Conservation (phyloP, 1,140 invertebrate species). For the Adoxophyes honmai region DNA sequence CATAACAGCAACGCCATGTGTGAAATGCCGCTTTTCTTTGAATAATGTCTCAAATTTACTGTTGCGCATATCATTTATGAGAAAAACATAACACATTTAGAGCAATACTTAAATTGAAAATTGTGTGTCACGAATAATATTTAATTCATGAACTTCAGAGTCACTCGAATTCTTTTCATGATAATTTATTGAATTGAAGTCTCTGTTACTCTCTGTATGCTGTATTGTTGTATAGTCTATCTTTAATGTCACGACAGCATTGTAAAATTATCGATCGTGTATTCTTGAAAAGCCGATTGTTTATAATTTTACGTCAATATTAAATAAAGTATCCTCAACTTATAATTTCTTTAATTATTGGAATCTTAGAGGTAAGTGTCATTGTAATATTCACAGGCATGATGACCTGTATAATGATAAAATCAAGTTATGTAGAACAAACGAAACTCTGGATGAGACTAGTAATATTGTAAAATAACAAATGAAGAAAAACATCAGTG, state of each 20-base stretch:
- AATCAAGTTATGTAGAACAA: constrained; percentile 7
- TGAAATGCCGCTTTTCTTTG: too few relatives aligned
- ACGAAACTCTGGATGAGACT: neutral
- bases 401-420: neutral
- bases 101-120: too few relatives aligned
- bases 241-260: constrained; percentile 15
- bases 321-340: constrained; percentile 6
- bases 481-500: neutral
- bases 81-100: too few relatives aligned
- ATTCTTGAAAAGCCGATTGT: constrained; percentile 12
- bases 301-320: constrained; percentile 3
- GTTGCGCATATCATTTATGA: too few relatives aligned
- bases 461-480: neutral
- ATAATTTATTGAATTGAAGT: neutral
- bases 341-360: constrained; percentile 10
- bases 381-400: neutral
- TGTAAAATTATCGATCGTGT: constrained; percentile 14
- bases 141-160: too few relatives aligned
- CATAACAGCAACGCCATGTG: too few relatives aligned
- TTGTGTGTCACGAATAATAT: too few relatives aligned
- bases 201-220: neutral
- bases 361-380: constrained; percentile 7
- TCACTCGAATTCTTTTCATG: too few relatives aligned
- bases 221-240: neutral
- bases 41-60: too few relatives aligned